These are phyloP conservation scores for Ramazzottius varieornatus DNA, from an alignment of 2,888 invertebrate genomes.

Conservation along the genomic window DNA sequence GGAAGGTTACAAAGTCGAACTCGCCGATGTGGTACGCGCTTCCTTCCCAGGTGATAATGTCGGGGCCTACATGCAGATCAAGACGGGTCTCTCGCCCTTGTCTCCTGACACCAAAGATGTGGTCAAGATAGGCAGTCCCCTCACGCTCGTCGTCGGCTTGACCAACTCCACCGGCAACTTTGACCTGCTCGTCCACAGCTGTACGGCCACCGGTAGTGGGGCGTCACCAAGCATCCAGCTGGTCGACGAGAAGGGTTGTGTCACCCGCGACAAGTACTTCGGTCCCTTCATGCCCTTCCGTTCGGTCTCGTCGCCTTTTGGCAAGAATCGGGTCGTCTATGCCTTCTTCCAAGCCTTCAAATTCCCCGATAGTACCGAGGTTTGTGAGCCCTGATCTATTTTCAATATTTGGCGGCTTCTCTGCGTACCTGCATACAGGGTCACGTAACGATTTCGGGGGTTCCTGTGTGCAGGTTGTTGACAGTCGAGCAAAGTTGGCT, in stretches of 20 bases:
- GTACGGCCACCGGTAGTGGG: constrained; percentile 64
- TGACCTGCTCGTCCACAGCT: constrained; percentile 76
- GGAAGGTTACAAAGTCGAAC: constrained; percentile 36
- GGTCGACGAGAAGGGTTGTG: constrained; percentile 71
- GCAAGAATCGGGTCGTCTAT: constrained; percentile 34
- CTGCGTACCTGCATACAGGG: too few species aligned
- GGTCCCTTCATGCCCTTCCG: constrained; percentile 36
- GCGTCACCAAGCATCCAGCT: constrained; percentile 72
- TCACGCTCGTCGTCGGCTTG: constrained; percentile 84
- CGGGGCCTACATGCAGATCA: constrained; percentile 91
- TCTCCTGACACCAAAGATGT: constrained; percentile 76
- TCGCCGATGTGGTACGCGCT: constrained; percentile 74
- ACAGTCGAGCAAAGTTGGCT: too few species aligned
- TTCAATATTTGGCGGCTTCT: too few species aligned
- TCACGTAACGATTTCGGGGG: too few species aligned
- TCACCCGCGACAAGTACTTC: constrained; percentile 69
- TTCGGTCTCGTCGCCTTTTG: background rate
- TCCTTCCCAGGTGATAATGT: constrained; percentile 84
- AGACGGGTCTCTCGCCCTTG: constrained; percentile 42
- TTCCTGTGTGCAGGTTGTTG: too few species aligned
- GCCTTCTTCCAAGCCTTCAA: constrained; percentile 77
- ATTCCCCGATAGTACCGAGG: constrained; percentile 84
- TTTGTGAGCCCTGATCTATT: too few species aligned
- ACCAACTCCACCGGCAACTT: constrained; percentile 82
- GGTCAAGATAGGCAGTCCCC: constrained; percentile 78